Base-by-base conservation (phyloP, 64 coral and sea anemone genomes). In the Pocillopora verrucosa region DNA sequence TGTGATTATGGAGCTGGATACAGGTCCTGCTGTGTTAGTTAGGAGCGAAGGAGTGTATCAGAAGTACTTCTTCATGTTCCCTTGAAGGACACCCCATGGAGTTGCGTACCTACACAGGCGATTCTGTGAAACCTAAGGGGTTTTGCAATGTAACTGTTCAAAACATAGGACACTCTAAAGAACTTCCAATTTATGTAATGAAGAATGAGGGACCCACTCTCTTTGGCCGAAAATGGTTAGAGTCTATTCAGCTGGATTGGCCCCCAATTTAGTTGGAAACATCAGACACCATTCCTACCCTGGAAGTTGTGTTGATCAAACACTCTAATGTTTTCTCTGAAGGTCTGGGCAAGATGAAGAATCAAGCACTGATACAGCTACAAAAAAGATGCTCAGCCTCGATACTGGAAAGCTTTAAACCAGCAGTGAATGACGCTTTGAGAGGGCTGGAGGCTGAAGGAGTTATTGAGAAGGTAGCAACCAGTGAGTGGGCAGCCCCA, bases 1-100 rank as follows among this genome's bases (percentile, higher is more conserved):
- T 65, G 59, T 87, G n/a, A 1, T 45, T 57, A 75, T 74, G 85
- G 85, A 87, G 38, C 85, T 87, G 85, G 85, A 87, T 87, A 75
- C 85, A 5, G 85, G 85, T 57, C 74, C 70, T 13, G 85, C 69
- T 74, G 85, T 87, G 30, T 87, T 68, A 15, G 59, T 75, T 34
- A 75, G 74, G 74, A 87, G 85, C 38, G 37, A 87, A 24, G 72
- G 65, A 74, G 85, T 87, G 62, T 87, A 87, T 72, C 70, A 72
- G 63, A 34, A 87, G 57, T 87, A 56, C 37, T 69, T 4, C 20
- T 88, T n/a, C n/a, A n/a, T n/a, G n/a, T 41, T 4, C 41, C 41
- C 6, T 45, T 67, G 16, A 67, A 67, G 22, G 22, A 16, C 64
- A 67, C 16, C 64, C 64, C 7, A 16, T 67, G 22, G 17, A 67